Conservation (phyloP, 2,888 invertebrate species). For the Habrosyne pyritoides region DNA sequence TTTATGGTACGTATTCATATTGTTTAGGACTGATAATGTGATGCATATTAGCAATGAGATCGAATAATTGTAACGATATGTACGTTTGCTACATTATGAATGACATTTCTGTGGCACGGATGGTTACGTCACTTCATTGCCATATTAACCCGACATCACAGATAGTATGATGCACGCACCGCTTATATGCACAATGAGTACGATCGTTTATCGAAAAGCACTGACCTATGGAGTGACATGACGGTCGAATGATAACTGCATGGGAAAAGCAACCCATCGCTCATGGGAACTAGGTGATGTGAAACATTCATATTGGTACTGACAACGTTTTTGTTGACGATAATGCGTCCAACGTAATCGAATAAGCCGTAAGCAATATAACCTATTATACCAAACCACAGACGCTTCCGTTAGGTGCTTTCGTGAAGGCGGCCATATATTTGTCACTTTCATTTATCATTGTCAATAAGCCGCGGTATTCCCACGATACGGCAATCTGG, state of each 20-base stretch:
- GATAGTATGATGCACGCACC: conserved; percentile 34
- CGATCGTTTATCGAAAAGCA: conserved; percentile 61
- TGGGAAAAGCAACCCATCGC: conserved; percentile 58
- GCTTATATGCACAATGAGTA: conserved; percentile 29
- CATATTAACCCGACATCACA: conserved; percentile 22
- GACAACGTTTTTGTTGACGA: conserved; percentile 35
- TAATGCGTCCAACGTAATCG: conserved; percentile 43
- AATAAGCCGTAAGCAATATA: conserved; percentile 21
- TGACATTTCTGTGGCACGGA: conserved; percentile 29
- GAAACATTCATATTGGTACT: conserved; percentile 33
- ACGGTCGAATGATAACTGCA: conserved; percentile 59
- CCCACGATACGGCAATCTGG: conserved; percentile 53
- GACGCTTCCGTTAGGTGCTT: conserved; percentile 22
- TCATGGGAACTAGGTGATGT: conserved; percentile 65
- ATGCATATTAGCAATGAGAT: background rate
- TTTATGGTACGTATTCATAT: background rate
- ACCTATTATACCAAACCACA: conserved; percentile 4
- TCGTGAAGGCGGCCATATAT: conserved; percentile 43
- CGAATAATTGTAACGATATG: background rate
- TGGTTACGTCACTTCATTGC: conserved; percentile 29
- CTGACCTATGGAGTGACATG: conserved; percentile 58
- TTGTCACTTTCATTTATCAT: conserved; percentile 51
- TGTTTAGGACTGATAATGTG: background rate
- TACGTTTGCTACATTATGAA: conserved; percentile 15
- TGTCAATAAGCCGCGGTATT: conserved; percentile 48